phyloP scores from a whole-genome alignment of 2,113 vertebrate species.

The Cercopithecus mona region DNA sequence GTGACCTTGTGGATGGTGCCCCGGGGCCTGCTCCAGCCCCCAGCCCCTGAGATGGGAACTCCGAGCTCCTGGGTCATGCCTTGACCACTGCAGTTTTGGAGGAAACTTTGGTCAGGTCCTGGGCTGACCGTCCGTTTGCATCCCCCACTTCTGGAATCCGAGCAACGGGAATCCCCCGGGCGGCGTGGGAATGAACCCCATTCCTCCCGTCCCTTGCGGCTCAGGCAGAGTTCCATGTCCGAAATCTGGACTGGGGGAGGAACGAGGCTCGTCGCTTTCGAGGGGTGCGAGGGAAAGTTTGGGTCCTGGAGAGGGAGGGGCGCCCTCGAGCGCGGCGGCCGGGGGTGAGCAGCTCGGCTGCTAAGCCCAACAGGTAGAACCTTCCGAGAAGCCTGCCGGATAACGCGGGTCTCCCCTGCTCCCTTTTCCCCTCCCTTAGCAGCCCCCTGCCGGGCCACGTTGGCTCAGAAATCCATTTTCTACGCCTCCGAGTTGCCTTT shows the following conservation, averaged over 20 bases:
- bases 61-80: background rate
- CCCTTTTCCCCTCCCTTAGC: background rate
- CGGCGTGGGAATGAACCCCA: background rate
- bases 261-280: background rate
- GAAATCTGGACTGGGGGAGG: background rate
- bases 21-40: background rate
- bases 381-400: background rate
- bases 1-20: slow-evolving; percentile 44
- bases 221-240: background rate
- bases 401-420: background rate
- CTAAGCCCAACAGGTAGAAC: slow-evolving; percentile 61
- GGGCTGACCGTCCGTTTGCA: background rate
- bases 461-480: slow-evolving; percentile 16
- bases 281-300: slow-evolving; percentile 52
- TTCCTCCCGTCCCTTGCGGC: background rate
- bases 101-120: slow-evolving; percentile 32
- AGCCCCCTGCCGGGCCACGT: background rate
- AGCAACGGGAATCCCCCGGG: background rate
- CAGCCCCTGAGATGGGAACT: background rate
- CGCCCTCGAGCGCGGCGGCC: background rate
- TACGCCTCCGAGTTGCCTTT: slow-evolving; percentile 35
- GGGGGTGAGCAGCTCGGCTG: background rate
- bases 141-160: background rate
- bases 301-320: background rate
- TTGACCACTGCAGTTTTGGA: background rate